Percentiles rank a stretch among this genome's conserved stretches.
Conservation (phyloP, 2,113 vertebrate genomes). For the Syngnathoides biaculeatus region DNA sequence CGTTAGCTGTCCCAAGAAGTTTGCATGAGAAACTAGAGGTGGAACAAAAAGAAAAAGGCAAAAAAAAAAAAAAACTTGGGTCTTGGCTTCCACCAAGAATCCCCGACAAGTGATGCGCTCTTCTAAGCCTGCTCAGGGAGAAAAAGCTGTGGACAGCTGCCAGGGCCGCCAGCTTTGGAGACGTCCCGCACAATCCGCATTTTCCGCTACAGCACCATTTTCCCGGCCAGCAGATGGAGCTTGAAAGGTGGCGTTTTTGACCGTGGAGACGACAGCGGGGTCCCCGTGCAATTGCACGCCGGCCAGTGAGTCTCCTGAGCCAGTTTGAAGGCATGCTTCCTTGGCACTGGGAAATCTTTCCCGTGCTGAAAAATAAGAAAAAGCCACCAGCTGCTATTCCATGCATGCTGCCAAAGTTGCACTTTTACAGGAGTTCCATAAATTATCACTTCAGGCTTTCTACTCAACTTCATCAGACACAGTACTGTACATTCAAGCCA, state of each 20-base stretch:
- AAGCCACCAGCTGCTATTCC: constrained; percentile 78
- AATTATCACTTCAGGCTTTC: not conserved
- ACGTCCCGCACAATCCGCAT: constrained; percentile 64
- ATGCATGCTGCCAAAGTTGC: constrained; percentile 34
- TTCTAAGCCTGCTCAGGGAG: constrained; percentile 58
- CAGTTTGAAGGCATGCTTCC: constrained; percentile 71
- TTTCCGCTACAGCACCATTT: constrained; percentile 50
- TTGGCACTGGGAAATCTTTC: constrained; percentile 69
- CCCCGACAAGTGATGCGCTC: constrained; percentile 54
- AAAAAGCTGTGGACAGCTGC: constrained; percentile 59
- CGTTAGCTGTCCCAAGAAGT: not conserved
- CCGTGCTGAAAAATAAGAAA: constrained; percentile 74
- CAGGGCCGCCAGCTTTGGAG: constrained; percentile 64
- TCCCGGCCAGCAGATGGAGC: constrained; percentile 54
- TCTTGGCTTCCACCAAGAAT: constrained; percentile 52
- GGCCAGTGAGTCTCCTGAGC: constrained; percentile 61
- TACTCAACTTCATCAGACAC: constrained; percentile 29
- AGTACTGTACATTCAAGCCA: not conserved
- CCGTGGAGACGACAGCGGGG: constrained; percentile 47
- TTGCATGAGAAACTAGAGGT: constrained; percentile 13
- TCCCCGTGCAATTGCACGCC: constrained; percentile 43
- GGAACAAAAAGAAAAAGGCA: constrained; percentile 8
- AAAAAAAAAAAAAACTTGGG: constrained; percentile 31
- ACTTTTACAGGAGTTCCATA: not conserved
- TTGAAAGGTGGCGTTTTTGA: constrained; percentile 71